Conservation (phyloP, 2,797 vertebrate genomes). For the Clarias laeviceps region DNA sequence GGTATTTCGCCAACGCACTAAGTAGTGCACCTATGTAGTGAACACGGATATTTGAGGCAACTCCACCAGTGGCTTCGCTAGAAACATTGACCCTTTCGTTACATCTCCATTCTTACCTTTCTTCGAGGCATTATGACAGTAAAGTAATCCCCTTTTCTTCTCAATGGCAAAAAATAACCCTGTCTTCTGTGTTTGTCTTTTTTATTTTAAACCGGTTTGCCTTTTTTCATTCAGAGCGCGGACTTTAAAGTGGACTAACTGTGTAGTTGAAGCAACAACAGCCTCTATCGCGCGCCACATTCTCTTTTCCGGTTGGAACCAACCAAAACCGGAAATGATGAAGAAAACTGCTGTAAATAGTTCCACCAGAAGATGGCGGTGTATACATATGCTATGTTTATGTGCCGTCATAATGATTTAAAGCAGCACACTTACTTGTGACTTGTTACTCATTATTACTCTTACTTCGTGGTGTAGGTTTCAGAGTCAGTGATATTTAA, state of each 20-base stretch:
- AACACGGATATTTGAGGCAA: neutral
- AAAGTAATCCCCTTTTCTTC: neutral
- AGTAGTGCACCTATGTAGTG: neutral
- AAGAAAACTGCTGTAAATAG: neutral
- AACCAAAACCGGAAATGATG: slow-evolving; percentile 28
- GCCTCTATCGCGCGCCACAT: slow-evolving; percentile 38
- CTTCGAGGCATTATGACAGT: slow-evolving; percentile 61
- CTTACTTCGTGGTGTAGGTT: neutral
- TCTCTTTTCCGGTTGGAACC: slow-evolving; percentile 38
- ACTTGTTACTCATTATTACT: neutral
- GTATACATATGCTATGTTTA: neutral
- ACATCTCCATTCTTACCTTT: slow-evolving; percentile 61
- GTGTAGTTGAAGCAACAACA: slow-evolving; percentile 2
- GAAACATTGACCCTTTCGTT: slow-evolving; percentile 32
- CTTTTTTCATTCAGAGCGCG: neutral
- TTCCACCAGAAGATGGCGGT: slow-evolving; percentile 24
- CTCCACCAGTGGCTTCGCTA: neutral
- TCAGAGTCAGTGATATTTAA: neutral
- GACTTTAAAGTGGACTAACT: slow-evolving; percentile 21
- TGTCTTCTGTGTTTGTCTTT: neutral
- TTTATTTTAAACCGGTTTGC: neutral
- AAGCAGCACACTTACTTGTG: neutral
- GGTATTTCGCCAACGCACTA: neutral
- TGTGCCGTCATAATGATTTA: neutral
- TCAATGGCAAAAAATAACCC: neutral